These are phyloP conservation scores for Enteromius unitaeniatus DNA, from an alignment of 2,797 vertebrate genomes.

Conservation along the genomic window DNA sequence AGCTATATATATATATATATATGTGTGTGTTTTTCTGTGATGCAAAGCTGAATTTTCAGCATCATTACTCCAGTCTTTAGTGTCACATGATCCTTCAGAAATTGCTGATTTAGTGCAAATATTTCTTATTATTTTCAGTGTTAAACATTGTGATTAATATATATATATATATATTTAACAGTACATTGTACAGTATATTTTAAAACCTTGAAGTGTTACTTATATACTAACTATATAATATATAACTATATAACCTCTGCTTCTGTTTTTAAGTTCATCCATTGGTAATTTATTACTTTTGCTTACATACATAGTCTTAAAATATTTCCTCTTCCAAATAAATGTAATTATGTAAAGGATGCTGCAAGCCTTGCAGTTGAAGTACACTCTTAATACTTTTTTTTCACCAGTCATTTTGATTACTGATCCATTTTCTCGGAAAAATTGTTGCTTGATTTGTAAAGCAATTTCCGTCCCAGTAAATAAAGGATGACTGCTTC, in stretches of 20 bases:
- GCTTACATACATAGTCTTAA: not conserved
- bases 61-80: not conserved
- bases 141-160: not conserved
- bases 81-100: not conserved
- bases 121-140: not conserved
- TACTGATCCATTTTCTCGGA: slow-evolving; percentile 3
- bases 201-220: too few relatives aligned
- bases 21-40: not conserved
- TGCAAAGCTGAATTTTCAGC: not conserved
- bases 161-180: too few relatives aligned
- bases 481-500: slow-evolving; percentile 34
- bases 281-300: not conserved
- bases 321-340: slow-evolving; percentile 12
- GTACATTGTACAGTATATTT: too few relatives aligned
- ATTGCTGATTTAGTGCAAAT: not conserved
- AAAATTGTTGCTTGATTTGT: slow-evolving; percentile 26
- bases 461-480: slow-evolving; percentile 37
- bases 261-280: too few relatives aligned
- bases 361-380: not conserved
- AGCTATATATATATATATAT: not conserved
- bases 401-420: not conserved
- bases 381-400: not conserved
- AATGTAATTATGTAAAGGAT: not conserved
- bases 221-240: too few relatives aligned
- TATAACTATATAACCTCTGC: too few relatives aligned